These are phyloP conservation scores for Sebastes jordani DNA, from an alignment of 2,797 vertebrate genomes.

Conservation along the genomic window DNA sequence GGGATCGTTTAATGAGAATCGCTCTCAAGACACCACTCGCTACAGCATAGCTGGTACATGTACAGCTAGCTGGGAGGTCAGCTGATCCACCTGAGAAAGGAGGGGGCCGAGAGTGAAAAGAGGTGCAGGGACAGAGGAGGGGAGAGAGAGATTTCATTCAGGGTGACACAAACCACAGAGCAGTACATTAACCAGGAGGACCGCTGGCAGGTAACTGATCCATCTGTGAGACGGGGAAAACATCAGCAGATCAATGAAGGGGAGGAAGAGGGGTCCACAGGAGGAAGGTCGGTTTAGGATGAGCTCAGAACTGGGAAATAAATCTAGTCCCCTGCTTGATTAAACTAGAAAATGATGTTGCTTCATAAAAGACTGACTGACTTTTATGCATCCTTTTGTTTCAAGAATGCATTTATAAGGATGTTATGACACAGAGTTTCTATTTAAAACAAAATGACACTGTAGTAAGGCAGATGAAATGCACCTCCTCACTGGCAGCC, in stretches of 20 bases:
- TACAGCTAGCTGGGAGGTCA: conserved; percentile 73
- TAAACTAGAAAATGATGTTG: neutral
- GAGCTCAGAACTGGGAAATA: neutral
- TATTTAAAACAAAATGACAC: neutral
- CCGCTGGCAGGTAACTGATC: conserved; percentile 55
- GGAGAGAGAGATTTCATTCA: conserved; percentile 55
- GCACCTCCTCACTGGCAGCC: neutral
- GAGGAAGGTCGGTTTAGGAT: neutral
- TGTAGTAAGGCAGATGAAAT: conserved; percentile 16
- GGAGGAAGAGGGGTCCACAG: conserved; percentile 4
- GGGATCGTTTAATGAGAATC: conserved; percentile 46
- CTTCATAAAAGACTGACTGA: neutral
- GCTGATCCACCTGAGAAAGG: conserved; percentile 82
- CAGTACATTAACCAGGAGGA: conserved; percentile 41
- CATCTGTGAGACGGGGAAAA: conserved; percentile 67
- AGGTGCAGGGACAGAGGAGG: conserved; percentile 48
- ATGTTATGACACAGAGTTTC: neutral
- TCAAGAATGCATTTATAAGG: neutral
- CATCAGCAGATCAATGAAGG: conserved; percentile 44
- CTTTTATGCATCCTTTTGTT: neutral
- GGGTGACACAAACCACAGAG: conserved; percentile 55
- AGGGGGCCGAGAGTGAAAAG: conserved; percentile 46
- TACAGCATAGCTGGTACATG: conserved; percentile 64
- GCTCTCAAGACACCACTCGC: conserved; percentile 41
- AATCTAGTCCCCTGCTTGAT: neutral